Evolutionary conservation across 37 sponge, comb jelly and placozoan species (phyloP).

Genomic region (Cliona cf. orientalis): DNA sequence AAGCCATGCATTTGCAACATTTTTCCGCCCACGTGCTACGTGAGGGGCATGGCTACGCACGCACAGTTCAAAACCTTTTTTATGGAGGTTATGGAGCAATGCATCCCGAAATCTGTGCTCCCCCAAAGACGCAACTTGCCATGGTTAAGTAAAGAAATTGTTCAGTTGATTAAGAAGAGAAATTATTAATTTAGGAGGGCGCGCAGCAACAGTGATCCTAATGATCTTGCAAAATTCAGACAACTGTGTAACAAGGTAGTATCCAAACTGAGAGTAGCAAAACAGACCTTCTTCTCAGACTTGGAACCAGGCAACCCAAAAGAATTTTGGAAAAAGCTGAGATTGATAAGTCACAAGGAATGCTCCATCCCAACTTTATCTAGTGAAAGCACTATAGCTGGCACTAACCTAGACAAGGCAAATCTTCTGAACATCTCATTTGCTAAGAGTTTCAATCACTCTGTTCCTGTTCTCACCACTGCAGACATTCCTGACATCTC

Average conservation of each 20-base stretch:
- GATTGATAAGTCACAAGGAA: neutral
- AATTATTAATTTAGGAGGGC: neutral
- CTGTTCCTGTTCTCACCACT: neutral
- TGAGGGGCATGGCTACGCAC: no score
- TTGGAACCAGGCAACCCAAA: neutral
- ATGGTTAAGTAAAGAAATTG: conserved; percentile 1
- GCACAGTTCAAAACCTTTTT: neutral
- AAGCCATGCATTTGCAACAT: no score
- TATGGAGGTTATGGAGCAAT: conserved; percentile 10
- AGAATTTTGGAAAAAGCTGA: neutral
- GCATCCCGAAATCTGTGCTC: conserved; percentile 1
- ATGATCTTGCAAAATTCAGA: neutral
- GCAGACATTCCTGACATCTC: no score
- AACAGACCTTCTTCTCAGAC: neutral
- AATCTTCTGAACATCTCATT: neutral
- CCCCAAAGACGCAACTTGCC: neutral
- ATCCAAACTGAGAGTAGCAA: neutral
- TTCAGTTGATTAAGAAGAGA: neutral
- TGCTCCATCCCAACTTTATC: neutral
- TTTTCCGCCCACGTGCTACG: no score
- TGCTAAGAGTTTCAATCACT: neutral
- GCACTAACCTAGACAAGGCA: neutral
- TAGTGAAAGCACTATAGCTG: neutral
- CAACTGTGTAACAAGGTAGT: neutral
- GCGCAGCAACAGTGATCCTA: neutral